Base-by-base conservation (phyloP, 2,113 vertebrate species). In the Aleadryas rufinucha region DNA sequence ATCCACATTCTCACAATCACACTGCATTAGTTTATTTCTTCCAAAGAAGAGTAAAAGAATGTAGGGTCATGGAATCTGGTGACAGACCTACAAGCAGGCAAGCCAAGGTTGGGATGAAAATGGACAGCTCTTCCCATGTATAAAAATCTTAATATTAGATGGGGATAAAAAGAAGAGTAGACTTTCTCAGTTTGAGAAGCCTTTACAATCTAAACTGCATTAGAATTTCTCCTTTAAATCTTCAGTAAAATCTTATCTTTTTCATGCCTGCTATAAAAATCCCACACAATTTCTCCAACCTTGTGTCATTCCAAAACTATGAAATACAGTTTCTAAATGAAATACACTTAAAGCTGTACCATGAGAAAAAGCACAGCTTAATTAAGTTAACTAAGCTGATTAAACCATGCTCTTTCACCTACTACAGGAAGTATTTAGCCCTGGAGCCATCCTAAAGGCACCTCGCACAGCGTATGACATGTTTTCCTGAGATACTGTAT, bases 381-480 rank as follows among this genome's bases (percentile, higher is more conserved):
- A 97, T 96, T 95, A 93, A 63, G 49, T 85, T 95, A 96, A 96
- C 87, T 97, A 93, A 97, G 91, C 68, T 93, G 94, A 93, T 95
- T 97, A 96, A 96, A 71, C 87, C 72, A 81, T 70, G 92, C 80
- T 94, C 89, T 86, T 97, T 96, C 76, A 96, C 96, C 68, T 95
- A 92, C 61, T 95, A 86, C 83, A 96, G 89, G 66, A 86, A 96
- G 91, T 79, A 79, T 31, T 87, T 91, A 89, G 68, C 84, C 87
- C 85, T 76, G 45, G n/a, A 93, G 88, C 89, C 54, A 89, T 91
- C 87, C 93, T 89, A 82, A 79, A 92, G 92, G 92, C 85, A 65
- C 71, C 68, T 80, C 57, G 7, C 56, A 49, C 47, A 74, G n/a
- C 0, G 0, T 30, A 63, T 28, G 81, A 84, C 92, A 89, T 79